Conservation (phyloP, 2,797 vertebrate species). For the Bucorvus abyssinicus region DNA sequence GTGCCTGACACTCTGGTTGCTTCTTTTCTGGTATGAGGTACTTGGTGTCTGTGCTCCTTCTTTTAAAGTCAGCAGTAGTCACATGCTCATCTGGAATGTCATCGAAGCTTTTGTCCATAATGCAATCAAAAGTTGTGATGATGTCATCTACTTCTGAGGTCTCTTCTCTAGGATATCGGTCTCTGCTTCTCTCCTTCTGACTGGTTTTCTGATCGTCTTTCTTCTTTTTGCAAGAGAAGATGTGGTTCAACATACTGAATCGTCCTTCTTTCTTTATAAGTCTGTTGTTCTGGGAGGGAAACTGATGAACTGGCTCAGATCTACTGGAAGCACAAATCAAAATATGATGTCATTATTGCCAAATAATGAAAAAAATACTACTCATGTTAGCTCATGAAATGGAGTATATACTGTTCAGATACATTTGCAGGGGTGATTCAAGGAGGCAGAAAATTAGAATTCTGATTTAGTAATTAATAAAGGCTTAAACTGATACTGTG, state of each 20-base stretch:
- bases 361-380: neutral
- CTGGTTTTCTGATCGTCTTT: constrained; percentile 71
- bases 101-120: constrained; percentile 75
- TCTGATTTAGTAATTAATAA: neutral
- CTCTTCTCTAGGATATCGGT: constrained; percentile 64
- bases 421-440: neutral
- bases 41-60: constrained; percentile 70
- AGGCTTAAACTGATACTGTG: neutral
- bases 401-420: neutral
- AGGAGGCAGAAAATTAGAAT: neutral
- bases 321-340: constrained; percentile 62
- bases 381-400: neutral
- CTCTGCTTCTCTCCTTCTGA: constrained; percentile 67
- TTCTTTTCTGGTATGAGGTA: constrained; percentile 73
- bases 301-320: constrained; percentile 68
- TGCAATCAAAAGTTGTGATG: constrained; percentile 84
- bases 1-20: constrained; percentile 63
- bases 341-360: neutral
- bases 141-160: constrained; percentile 87
- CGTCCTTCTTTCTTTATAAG: constrained; percentile 80
- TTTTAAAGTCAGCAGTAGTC: constrained; percentile 66
- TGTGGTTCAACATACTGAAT: constrained; percentile 81
- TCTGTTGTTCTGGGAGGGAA: constrained; percentile 68
- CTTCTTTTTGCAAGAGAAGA: constrained; percentile 85
- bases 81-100: constrained; percentile 53